Evolutionary conservation across 2,888 invertebrate genomes (phyloP).

Genomic region (Allophyes oxyacanthae): DNA sequence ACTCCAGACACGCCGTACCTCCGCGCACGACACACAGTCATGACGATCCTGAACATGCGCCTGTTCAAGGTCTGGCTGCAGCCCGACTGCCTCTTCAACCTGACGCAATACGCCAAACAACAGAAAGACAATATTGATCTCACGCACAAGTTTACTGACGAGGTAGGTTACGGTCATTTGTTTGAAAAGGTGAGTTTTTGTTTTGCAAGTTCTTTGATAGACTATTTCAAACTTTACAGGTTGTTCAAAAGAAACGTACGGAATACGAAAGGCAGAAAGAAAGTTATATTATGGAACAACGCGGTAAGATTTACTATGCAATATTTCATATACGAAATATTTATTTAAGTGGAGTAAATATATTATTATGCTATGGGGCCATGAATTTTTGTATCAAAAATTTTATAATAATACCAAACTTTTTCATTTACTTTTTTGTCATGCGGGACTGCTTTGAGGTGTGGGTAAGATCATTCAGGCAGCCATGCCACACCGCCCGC

Average conservation of each 20-base stretch:
- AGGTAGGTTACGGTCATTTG: conserved; percentile 58
- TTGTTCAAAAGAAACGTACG: conserved; percentile 74
- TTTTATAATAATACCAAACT: no score
- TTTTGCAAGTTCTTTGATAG: background rate
- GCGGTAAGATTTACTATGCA: conserved; percentile 54
- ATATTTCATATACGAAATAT: no score
- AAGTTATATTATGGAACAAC: conserved; percentile 39
- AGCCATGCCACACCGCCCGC: no score
- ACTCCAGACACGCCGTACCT: conserved; percentile 89
- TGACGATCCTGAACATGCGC: conserved; percentile 82
- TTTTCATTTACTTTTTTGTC: no score
- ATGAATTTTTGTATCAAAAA: no score
- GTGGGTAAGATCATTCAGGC: no score
- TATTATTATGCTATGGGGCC: no score
- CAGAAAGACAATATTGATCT: conserved; percentile 88
- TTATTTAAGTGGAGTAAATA: no score
- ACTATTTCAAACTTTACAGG: conserved; percentile 61
- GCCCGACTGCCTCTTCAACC: conserved; percentile 90
- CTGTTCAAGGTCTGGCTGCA: conserved; percentile 90
- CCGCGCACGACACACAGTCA: conserved; percentile 84
- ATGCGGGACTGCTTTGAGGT: no score
- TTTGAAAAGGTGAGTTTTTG: no score
- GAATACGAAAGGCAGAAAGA: conserved; percentile 71
- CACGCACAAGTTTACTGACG: conserved; percentile 90
- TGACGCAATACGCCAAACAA: conserved; percentile 87